Evolutionary conservation across 2,888 invertebrate genomes (phyloP).

Genomic region (Listrodromus nycthemerus): DNA sequence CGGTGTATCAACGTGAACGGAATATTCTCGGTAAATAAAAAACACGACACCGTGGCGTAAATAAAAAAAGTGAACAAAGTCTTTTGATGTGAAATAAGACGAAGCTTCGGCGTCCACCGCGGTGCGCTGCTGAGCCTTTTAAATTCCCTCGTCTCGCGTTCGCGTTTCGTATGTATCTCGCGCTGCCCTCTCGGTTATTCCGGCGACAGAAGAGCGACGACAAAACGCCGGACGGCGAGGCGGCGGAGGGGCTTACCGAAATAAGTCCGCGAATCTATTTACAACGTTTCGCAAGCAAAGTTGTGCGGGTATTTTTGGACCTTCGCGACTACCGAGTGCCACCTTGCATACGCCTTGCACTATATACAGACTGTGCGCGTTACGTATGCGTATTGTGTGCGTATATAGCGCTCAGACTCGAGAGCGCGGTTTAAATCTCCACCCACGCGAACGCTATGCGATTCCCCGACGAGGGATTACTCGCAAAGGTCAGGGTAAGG

Average conservation of each 20-base stretch:
- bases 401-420: background rate
- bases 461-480: conserved; percentile 40
- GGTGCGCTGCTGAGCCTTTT: background rate
- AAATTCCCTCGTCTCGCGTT: conserved; percentile 14
- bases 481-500: conserved; percentile 67
- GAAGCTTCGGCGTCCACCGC: background rate
- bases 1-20: background rate
- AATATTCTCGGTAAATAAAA: background rate
- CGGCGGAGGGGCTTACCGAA: conserved; percentile 28
- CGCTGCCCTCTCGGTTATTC: conserved; percentile 31
- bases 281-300: conserved; percentile 55
- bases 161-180: background rate
- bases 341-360: conserved; percentile 20
- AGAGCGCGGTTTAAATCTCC: conserved; percentile 35
- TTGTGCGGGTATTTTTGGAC: conserved; percentile 54
- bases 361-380: conserved; percentile 2
- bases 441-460: conserved; percentile 55
- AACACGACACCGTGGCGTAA: background rate
- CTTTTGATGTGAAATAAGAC: conserved; percentile 9
- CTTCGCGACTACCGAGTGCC: conserved; percentile 5
- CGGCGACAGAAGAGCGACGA: conserved; percentile 31
- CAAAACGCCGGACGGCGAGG: conserved; percentile 33
- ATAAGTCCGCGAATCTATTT: conserved; percentile 60
- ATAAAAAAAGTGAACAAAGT: background rate
- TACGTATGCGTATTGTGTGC: background rate